Base-by-base conservation (phyloP, 2,113 vertebrate species). In the Excalfactoria chinensis region DNA sequence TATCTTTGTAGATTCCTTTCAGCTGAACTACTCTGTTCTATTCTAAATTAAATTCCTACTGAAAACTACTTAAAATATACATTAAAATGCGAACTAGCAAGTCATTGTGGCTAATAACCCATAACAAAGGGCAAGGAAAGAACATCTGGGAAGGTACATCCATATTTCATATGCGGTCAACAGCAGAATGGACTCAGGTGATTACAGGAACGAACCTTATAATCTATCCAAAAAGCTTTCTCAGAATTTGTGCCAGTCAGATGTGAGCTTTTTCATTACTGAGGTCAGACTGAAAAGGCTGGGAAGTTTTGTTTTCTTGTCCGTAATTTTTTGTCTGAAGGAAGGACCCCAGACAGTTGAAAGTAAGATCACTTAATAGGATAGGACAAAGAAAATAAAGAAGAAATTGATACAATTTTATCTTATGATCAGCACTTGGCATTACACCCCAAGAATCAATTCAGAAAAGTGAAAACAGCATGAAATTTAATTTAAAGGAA, bases 401-500 rank as follows among this genome's bases (percentile, higher is more conserved):
- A 55, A 26, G 22, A 84, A 89, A 72, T 32, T 4, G 7, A 1
- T 64, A 40, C 10, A 2, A 80, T 85, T 94, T 88, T 48, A 32
- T 80, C 35, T 70, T 82, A 37, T 12, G 43, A 9, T 48, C 44
- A 25, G 19, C 40, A 67, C 87, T 84, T 81, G 32, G 20, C 40
- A 48, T 72, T 66, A 32, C 5, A 48, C 51, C 32, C 32, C 41
- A 30, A 79, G 25, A 89, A 35, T 23, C 25, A 82, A 78, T 26
- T 60, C n/a, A 72, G n/a, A 72, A 75, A 85, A 62, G 40, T 75
- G 58, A 93, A 85, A 83, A 11, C 71, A 87, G 23, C 30, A 69
- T 66, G 49, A 48, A 91, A 78, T 87, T 90, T 68, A 86, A 72
- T 92, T 84, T 66, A 48, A 66, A 91, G 56, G 48, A 91, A 89